Percentiles rank a stretch among this genome's conserved stretches.
Conservation (phyloP, 2,113 vertebrate species). For the Felis chaus region DNA sequence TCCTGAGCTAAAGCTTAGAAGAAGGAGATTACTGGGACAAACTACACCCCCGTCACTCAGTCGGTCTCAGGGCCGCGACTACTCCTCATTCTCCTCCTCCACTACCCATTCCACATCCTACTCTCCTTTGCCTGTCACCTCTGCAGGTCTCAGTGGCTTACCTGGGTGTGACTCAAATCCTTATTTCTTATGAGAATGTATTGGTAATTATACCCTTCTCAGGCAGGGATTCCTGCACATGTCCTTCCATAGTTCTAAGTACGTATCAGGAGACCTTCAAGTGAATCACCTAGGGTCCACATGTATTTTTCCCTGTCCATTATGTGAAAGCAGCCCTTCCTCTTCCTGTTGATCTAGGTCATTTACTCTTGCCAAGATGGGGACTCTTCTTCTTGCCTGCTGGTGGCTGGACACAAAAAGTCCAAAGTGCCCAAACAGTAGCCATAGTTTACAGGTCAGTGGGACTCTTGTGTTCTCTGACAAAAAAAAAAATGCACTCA, state of each 20-base stretch:
- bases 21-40: neutral
- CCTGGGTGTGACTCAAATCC: neutral
- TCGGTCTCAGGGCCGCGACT: neutral
- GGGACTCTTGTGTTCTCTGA: neutral
- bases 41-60: neutral
- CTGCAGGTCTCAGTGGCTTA: neutral
- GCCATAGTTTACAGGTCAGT: neutral
- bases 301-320: neutral
- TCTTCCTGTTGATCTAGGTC: neutral
- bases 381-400: neutral
- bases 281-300: neutral
- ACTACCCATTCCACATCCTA: neutral
- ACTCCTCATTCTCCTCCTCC: neutral
- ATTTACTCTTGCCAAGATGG: neutral
- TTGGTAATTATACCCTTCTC: neutral
- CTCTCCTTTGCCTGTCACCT: neutral
- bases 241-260: neutral
- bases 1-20: neutral
- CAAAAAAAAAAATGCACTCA: neutral
- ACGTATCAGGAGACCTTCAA: neutral
- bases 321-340: neutral
- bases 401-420: neutral
- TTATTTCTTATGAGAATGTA: neutral
- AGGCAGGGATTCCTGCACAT: neutral
- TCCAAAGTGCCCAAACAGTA: neutral